Evolutionary conservation across 2,888 invertebrate genomes (phyloP).

Genomic region (Apamea crenata): DNA sequence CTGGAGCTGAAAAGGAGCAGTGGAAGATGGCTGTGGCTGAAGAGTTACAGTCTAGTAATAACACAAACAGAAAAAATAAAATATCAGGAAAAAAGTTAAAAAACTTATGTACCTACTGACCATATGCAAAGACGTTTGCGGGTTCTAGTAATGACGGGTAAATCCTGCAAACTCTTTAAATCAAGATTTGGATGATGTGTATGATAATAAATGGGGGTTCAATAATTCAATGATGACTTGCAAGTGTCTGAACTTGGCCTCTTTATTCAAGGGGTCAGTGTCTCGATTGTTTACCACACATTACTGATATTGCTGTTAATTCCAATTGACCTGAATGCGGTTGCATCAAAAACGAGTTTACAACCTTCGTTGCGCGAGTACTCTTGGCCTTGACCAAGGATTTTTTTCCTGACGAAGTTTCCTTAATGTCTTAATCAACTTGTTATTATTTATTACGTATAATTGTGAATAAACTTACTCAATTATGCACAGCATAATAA

Average conservation of each 20-base stretch:
- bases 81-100: not conserved
- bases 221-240: not conserved
- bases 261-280: slow-evolving; percentile 2
- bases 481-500: not conserved
- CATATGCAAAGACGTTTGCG: not conserved
- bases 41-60: not conserved
- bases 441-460: not conserved
- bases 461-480: not conserved
- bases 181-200: not conserved
- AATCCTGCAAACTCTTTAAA: not conserved
- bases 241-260: slow-evolving; percentile 10
- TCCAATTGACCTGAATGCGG: not conserved
- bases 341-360: slow-evolving; percentile 10
- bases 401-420: slow-evolving; percentile 4
- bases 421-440: slow-evolving; percentile 1
- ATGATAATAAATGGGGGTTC: not conserved
- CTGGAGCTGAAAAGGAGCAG: no score
- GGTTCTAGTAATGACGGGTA: not conserved
- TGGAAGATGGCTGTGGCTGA: no score
- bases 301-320: slow-evolving; percentile 3
- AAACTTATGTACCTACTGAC: not conserved
- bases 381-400: not conserved
- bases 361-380: not conserved
- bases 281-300: not conserved
- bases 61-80: not conserved